A percentile compares a stretch with the other conserved stretches of the same genome.
Evolutionary conservation across 2,888 invertebrate species (phyloP).

Genomic region (Eristalis tenax): DNA sequence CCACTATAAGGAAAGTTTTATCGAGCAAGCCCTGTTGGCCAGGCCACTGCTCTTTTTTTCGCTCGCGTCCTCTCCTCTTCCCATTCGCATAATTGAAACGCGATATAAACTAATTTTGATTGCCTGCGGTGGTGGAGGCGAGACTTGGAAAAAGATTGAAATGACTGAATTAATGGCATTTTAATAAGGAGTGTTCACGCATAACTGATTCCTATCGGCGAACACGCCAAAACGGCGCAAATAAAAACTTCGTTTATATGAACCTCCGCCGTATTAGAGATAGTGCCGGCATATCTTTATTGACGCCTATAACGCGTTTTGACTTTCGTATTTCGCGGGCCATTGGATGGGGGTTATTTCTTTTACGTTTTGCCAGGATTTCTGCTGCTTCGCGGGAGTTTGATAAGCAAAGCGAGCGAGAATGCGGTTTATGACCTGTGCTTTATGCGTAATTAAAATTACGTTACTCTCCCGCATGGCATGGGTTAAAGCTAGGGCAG

Average conservation of each 20-base stretch:
- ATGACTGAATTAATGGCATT: constrained; percentile 62
- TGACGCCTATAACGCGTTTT: constrained; percentile 61
- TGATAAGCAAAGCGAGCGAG: constrained; percentile 1
- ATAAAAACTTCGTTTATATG: constrained; percentile 37
- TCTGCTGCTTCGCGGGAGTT: background rate
- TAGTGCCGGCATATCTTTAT: constrained; percentile 63
- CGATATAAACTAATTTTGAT: constrained; percentile 66
- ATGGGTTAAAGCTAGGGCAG: background rate
- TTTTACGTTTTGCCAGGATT: background rate
- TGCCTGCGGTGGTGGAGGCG: constrained; percentile 2
- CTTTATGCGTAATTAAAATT: constrained; percentile 64
- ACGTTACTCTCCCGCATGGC: constrained; percentile 5
- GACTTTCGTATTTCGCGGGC: constrained; percentile 35
- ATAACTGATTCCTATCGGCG: constrained; percentile 55
- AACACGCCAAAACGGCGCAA: constrained; percentile 37
- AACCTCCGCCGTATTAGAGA: constrained; percentile 35
- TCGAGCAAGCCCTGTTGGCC: background rate
- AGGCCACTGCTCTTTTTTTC: background rate
- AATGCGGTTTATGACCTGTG: constrained; percentile 37
- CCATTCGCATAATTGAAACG: constrained; percentile 63
- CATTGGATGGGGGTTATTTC: background rate
- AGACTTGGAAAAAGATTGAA: constrained; percentile 48
- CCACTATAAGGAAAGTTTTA: constrained; percentile 36
- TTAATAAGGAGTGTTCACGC: constrained; percentile 68
- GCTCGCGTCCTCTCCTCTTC: background rate